phyloP scores from a whole-genome alignment of 1,140 invertebrate genomes.

The Ptiloglossa arizonensis region DNA sequence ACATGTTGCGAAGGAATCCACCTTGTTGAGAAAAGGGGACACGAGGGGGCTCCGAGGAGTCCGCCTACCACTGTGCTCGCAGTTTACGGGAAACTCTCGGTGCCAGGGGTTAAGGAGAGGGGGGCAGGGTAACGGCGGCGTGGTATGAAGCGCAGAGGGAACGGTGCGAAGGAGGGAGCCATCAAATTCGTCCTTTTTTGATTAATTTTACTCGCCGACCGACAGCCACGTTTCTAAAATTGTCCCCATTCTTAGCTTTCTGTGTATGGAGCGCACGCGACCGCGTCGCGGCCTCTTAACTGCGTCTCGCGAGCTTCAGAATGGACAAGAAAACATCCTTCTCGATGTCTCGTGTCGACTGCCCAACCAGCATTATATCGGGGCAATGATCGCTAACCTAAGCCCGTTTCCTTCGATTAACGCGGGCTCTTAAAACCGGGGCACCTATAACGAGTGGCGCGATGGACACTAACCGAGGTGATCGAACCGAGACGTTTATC shows the following conservation, averaged over 20 bases:
- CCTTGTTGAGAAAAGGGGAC: no score
- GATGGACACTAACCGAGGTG: no score
- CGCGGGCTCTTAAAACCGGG: no score
- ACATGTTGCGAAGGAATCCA: slow-evolving; percentile 55
- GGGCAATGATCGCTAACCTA: no score
- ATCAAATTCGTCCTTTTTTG: slow-evolving; percentile 59
- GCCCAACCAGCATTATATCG: no score
- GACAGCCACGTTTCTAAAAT: slow-evolving; percentile 67
- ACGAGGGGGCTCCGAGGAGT: slow-evolving; percentile 20
- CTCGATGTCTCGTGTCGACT: no score
- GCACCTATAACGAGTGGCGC: no score
- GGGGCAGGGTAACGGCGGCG: not conserved
- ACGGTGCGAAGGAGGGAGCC: slow-evolving; percentile 49
- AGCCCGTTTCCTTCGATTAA: no score
- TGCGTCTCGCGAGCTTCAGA: not conserved
- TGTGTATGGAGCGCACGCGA: slow-evolving; percentile 41
- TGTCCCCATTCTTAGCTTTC: slow-evolving; percentile 66
- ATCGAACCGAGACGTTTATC: no score
- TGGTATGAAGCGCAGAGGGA: slow-evolving; percentile 10
- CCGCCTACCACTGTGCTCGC: no score
- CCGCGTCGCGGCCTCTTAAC: slow-evolving; percentile 15
- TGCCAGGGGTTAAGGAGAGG: no score
- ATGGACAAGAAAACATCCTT: slow-evolving; percentile 1
- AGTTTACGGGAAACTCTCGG: slow-evolving; percentile 10
- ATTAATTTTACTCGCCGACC: slow-evolving; percentile 69